Evolutionary conservation across 2,888 invertebrate genomes (phyloP), one percentile per base, ranked within the genome.

Genomic region (Heliconius ethilla): DNA sequence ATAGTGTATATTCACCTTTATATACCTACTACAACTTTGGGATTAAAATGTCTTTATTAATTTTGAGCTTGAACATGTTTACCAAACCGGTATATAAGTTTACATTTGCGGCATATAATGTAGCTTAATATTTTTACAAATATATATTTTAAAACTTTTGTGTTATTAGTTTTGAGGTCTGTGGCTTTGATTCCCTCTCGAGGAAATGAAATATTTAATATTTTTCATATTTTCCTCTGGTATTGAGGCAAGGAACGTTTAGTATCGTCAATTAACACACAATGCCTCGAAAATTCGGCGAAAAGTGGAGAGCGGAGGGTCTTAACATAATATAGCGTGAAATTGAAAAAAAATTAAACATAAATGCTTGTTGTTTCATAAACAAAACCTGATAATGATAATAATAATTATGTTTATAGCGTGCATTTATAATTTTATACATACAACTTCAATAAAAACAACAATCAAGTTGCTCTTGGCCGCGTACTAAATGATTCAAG

Each of bases 391-490:
- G 25, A n/a, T 37, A 37, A 37, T 66, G 40, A 40, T 25, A 25
- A 40, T 45, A 69, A 45, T 69, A 67, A 37, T 37, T 25, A 45
- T 69, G 45, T 25, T 40, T 9, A 45, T 69, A 25, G 69, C 25
- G 69, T 69, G 69, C 69, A 45, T 25, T 45, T 69, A 51, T 51
- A 51, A 51, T 51, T 22, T 7, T 51, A 45, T 69, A 45, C 40
- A 18, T 45, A 25, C 25, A 15, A 40, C 69, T 69, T 69, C 25
- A 69, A 69, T 69, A 69, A 69, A 69, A 40, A 69, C 69, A 69
- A 15, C 25, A 25, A 40, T 69, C 40, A 69, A 45, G 15, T 45
- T 69, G 40, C 25, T 69, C 69, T 69, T 69, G 69, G 69, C 40
- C 45, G 69, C 9, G 45, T 69, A 13, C 13, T 69, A 45, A 69